Base-by-base conservation (phyloP, 1,140 invertebrate species). In the Asbolus verrucosus region DNA sequence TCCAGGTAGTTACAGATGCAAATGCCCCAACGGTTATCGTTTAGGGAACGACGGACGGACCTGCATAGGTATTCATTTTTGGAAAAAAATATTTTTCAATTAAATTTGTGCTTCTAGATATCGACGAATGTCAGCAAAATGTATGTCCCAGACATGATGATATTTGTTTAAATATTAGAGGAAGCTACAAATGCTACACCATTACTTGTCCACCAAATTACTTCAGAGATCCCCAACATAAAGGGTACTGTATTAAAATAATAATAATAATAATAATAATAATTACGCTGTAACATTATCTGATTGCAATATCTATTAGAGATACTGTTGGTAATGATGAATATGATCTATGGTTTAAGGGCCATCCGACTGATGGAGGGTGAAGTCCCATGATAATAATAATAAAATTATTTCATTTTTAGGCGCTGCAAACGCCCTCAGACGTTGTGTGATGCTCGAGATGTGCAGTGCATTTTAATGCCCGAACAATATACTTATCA, bases 111-210 rank as follows among this genome's bases (percentile, higher is more conserved):
- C 61, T 81, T 81, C 6, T 75, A 90, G 95, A 98, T 83, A 91
- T 97, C 70, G 91, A 98, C 79, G 96, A 98, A 82, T 98, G 95
- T 77, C 83, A 85, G n/a, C 80, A 80, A 0, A 84, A 84, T 6
- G 84, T 87, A 1, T 91, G 90, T 69, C 87, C 85, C 63, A 86
- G 86, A 27, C 72, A 81, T 0, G 89, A 92, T 50, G 89, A 95
- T 73, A 89, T 93, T 19, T 99, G 97, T 79, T 88, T 97, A 61
- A 99, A 99, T 80, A 94, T 90, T 0, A 84, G 92, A 43, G 97
- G 97, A 0, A 87, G 92, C 69, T 95, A 88, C 80, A 90, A 93
- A 71, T 99, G 97, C 79, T 93, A 94, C 62, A 84, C 83, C 5
- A 92, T 98, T 43, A 84, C 87, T 19, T 98, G 97, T 81, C 96